phyloP scores from a whole-genome alignment of 2,888 invertebrate species.

The Pinctada fucata region DNA sequence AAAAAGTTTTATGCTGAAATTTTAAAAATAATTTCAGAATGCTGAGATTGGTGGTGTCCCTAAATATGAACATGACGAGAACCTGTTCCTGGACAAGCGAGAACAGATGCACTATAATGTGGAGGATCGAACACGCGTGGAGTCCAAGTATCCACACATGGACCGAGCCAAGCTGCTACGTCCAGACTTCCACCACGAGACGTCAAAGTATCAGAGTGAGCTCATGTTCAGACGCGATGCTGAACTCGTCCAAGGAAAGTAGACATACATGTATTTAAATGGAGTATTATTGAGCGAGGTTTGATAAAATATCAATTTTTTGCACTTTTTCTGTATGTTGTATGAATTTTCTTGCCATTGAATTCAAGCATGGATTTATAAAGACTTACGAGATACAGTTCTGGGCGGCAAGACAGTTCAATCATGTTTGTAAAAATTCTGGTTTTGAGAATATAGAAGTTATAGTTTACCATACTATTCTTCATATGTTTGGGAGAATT shows the following conservation, averaged over 20 bases:
- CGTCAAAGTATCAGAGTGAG: constrained; percentile 71
- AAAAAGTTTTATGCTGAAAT: no score
- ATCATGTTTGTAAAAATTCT: no score
- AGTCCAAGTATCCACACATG: constrained; percentile 69
- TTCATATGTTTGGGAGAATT: no score
- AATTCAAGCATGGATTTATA: no score
- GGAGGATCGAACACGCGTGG: constrained; percentile 71
- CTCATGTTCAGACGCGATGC: constrained; percentile 69
- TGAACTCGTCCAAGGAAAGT: constrained; percentile 4
- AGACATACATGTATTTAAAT: not conserved
- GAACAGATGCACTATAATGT: constrained; percentile 76
- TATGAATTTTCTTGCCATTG: no score
- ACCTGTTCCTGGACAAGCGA: constrained; percentile 73
- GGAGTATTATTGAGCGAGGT: no score
- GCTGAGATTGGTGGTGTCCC: constrained; percentile 72
- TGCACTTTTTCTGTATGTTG: no score
- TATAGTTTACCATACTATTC: no score
- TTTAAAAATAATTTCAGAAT: constrained; percentile 64
- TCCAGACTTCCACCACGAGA: constrained; percentile 70
- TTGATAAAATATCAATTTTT: no score
- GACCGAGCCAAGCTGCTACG: constrained; percentile 66
- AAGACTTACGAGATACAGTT: no score
- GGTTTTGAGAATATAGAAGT: no score
- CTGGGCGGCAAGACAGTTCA: no score
- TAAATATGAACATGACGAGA: constrained; percentile 76